Evolutionary conservation across 2,888 invertebrate genomes (phyloP).

Genomic region (Melanargia galathea): DNA sequence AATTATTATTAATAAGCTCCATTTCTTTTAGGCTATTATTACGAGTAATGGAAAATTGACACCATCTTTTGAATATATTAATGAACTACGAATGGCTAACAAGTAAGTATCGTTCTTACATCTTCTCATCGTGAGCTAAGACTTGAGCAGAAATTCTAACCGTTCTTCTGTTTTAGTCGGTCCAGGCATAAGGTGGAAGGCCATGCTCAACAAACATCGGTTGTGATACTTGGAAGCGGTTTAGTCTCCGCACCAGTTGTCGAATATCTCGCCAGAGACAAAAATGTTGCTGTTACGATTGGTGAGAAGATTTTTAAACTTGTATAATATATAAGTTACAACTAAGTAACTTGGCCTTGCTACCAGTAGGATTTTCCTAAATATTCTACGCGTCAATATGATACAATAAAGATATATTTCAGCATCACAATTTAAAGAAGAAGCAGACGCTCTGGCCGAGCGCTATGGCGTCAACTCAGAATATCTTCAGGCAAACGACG

Average conservation of each 20-base stretch:
- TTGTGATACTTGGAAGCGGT: slow-evolving; percentile 97
- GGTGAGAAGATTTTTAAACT: slow-evolving; percentile 66
- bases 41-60: slow-evolving; percentile 97
- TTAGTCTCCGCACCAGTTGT: slow-evolving; percentile 96
- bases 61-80: slow-evolving; percentile 96
- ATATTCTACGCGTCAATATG: background rate
- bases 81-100: slow-evolving; percentile 89
- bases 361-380: background rate
- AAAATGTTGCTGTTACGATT: slow-evolving; percentile 90
- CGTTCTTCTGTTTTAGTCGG: slow-evolving; percentile 65
- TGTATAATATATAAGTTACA: too few relatives aligned
- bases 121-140: background rate
- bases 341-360: too few relatives aligned
- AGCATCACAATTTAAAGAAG: slow-evolving; percentile 92
- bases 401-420: slow-evolving; percentile 30
- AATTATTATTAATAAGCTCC: background rate
- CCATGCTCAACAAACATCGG: slow-evolving; percentile 84
- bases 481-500: slow-evolving; percentile 91
- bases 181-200: slow-evolving; percentile 89
- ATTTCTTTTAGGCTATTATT: slow-evolving; percentile 90
- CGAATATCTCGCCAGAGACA: slow-evolving; percentile 94
- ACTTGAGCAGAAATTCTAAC: background rate
- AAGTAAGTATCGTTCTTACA: slow-evolving; percentile 67
- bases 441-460: slow-evolving; percentile 91
- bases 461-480: slow-evolving; percentile 90